These are phyloP conservation scores for Villa cingulata DNA, from an alignment of 2,888 invertebrate genomes.

Conservation along the genomic window DNA sequence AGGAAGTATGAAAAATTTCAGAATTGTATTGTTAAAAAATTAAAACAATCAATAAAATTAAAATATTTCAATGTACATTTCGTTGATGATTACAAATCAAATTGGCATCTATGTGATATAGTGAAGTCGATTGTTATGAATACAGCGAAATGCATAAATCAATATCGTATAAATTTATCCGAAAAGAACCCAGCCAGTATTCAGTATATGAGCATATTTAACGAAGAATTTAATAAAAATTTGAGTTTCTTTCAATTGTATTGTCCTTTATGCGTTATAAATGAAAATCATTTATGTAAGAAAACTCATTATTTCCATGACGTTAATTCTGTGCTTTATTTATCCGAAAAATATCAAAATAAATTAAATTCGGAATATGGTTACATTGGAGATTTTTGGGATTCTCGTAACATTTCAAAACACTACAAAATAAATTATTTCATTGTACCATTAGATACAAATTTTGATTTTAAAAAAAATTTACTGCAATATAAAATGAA, in stretches of 20 bases:
- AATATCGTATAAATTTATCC: conserved; percentile 39
- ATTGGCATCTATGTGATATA: conserved; percentile 42
- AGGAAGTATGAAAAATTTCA: conserved; percentile 4
- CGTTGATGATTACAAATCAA: conserved; percentile 39
- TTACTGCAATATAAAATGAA: conserved; percentile 41
- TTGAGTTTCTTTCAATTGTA: conserved; percentile 40
- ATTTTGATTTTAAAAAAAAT: conserved; percentile 33
- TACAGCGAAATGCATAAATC: conserved; percentile 37
- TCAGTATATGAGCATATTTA: conserved; percentile 42
- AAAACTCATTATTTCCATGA: conserved; percentile 12
- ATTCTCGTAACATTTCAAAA: conserved; percentile 5
- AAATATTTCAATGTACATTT: conserved; percentile 37
- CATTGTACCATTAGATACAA: conserved; percentile 8
- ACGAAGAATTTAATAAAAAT: conserved; percentile 39
- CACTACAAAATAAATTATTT: conserved; percentile 18
- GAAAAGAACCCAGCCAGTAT: conserved; percentile 39
- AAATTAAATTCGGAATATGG: conserved; percentile 12
- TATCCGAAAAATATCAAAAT: conserved; percentile 11
- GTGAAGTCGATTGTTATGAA: conserved; percentile 32
- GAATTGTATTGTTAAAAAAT: conserved; percentile 6
- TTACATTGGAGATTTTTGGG: conserved; percentile 4
- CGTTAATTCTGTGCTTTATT: too few species aligned
- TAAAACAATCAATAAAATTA: conserved; percentile 4
- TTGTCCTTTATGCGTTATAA: conserved; percentile 46
- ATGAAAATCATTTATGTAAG: conserved; percentile 14